Evolutionary conservation across 2,888 invertebrate species (phyloP).

Genomic region (Villa cingulata): DNA sequence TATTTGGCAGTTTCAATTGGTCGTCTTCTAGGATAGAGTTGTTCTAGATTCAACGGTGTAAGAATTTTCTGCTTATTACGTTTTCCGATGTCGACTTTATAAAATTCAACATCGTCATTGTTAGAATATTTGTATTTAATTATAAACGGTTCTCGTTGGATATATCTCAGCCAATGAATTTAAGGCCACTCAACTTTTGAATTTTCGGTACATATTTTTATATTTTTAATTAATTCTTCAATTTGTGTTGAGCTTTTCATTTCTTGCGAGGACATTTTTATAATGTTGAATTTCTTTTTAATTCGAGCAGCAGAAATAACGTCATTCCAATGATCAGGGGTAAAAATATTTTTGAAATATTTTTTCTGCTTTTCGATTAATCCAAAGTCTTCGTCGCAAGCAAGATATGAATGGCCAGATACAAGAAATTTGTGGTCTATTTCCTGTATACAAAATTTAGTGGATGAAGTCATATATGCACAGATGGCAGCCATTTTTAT

Average conservation of each 20-base stretch:
- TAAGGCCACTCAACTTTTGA: neutral
- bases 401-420: too few species aligned
- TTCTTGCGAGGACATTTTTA: constrained; percentile 5
- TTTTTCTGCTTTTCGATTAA: neutral
- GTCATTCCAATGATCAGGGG: constrained; percentile 8
- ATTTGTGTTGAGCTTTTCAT: constrained; percentile 8
- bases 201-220: constrained; percentile 10
- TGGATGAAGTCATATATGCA: constrained; percentile 9
- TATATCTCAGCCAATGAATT: neutral
- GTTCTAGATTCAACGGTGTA: neutral
- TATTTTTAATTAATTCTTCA: constrained; percentile 12
- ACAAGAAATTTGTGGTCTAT: constrained; percentile 7
- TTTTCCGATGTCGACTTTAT: neutral
- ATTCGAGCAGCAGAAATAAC: neutral
- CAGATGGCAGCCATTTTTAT: constrained; percentile 11
- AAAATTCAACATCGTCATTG: too few species aligned
- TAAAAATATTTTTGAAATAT: constrained; percentile 9
- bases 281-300: constrained; percentile 11
- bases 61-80: neutral
- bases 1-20: neutral
- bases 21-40: neutral
- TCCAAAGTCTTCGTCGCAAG: constrained; percentile 6
- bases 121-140: constrained; percentile 2
- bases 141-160: neutral
- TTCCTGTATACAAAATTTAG: neutral